Evolutionary conservation across 2,888 invertebrate species (phyloP), one percentile per base, ranked within the genome.

Genomic region (Limenitis camilla): DNA sequence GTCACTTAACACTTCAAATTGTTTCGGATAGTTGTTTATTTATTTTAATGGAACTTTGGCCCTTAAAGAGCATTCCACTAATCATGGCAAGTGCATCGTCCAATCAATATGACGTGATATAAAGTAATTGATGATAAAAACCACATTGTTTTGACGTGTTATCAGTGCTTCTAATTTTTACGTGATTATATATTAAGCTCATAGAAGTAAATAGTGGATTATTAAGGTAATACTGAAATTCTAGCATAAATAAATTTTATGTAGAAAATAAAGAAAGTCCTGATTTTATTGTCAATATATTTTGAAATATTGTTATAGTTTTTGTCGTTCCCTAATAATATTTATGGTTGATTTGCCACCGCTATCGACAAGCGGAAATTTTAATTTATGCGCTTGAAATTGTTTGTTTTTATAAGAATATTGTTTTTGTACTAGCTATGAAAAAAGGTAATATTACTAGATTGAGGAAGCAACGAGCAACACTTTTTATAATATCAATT

Each of bases 1-100:
- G 79, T 78, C 83, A 87, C 86, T 87, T 87, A 84, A 84, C 86
- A 84, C 85, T 81, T 78, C 72, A 77, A 80, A 84, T 82, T 77
- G 84, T 81, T 83, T 76, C 67, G 62, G 74, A 81, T 78, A 74
- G 76, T 69, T 68, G 72, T 78, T 81, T 84, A 82, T 85, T 86
- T 83, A 83, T 82, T 82, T 81, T 82, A 81, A 84, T 83, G 81
- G 81, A 69, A 70, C 70, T 71, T 71, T 62, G 69, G 64, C 65
- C 65, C 70, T 71, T 81, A 83, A 80, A 84, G 78, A 81, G 78
- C 82, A 82, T 81, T 83, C 82, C 79, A 78, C 75, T 84, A 85
- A 87, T 86, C 80, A 78, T 73, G 68, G 66, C 69, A 70, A 82
- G 76, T 77, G 81, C 79, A 77, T 72, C 81, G 69, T 74, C 73